Conservation (phyloP, 2,113 vertebrate species). For the Maccullochella peelii region DNA sequence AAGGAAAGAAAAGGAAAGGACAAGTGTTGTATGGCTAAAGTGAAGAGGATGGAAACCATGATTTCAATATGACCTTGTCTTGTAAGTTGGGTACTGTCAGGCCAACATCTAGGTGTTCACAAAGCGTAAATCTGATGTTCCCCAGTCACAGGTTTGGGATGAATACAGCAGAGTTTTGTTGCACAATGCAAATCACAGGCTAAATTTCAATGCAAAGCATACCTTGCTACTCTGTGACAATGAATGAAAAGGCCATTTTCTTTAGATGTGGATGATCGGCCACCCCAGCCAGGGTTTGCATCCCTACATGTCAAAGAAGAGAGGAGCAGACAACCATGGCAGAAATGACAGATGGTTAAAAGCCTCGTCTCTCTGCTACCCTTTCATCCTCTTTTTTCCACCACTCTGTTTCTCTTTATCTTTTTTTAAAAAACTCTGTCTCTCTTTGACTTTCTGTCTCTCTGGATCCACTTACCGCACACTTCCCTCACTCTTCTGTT, state of each 20-base stretch:
- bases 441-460: slow-evolving; percentile 38
- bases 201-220: slow-evolving; percentile 53
- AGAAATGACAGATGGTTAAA: slow-evolving; percentile 81
- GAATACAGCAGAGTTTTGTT: slow-evolving; percentile 13
- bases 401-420: slow-evolving; percentile 50
- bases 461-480: slow-evolving; percentile 38
- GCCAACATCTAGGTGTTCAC: slow-evolving; percentile 8
- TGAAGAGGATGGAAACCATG: neutral
- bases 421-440: slow-evolving; percentile 17
- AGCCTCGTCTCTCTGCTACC: slow-evolving; percentile 68
- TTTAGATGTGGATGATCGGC: slow-evolving; percentile 70
- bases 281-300: slow-evolving; percentile 55
- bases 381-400: slow-evolving; percentile 70
- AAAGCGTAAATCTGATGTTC: neutral
- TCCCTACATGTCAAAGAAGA: slow-evolving; percentile 65
- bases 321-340: slow-evolving; percentile 72
- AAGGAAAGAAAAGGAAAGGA: neutral
- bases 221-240: slow-evolving; percentile 58
- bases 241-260: slow-evolving; percentile 77
- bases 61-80: slow-evolving; percentile 5
- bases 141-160: neutral
- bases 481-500: slow-evolving; percentile 54
- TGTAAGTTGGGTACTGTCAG: slow-evolving; percentile 8
- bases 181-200: slow-evolving; percentile 33
- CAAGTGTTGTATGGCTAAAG: neutral